phyloP scores from a whole-genome alignment of 2,113 vertebrate species.

The Dolichallabes microphthalmus region DNA sequence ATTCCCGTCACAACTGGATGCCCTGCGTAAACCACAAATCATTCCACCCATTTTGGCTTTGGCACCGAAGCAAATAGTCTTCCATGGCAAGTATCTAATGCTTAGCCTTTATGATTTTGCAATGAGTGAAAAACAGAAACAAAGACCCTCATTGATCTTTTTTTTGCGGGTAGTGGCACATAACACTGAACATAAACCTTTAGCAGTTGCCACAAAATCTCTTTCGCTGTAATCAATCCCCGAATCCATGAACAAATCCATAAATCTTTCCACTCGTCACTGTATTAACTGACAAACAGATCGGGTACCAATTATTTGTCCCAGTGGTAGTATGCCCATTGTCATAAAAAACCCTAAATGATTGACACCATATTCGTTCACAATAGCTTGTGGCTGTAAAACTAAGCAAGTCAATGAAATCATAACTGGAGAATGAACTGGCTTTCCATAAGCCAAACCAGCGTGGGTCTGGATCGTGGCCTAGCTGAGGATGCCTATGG shows the following conservation, averaged over 20 bases:
- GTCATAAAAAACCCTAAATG: slow-evolving; percentile 6
- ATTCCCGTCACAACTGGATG: slow-evolving; percentile 47
- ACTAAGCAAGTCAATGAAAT: not conserved
- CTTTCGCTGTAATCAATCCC: not conserved
- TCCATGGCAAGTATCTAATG: not conserved
- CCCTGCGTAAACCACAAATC: slow-evolving; percentile 32
- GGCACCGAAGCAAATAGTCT: slow-evolving; percentile 9
- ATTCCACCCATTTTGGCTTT: slow-evolving; percentile 38
- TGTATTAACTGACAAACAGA: not conserved
- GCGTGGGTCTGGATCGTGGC: slow-evolving; percentile 17
- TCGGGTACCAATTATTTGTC: slow-evolving; percentile 1
- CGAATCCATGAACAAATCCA: not conserved
- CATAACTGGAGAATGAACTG: not conserved
- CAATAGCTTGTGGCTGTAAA: not conserved
- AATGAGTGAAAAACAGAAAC: not conserved
- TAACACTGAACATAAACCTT: not conserved
- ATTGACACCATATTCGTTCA: not conserved
- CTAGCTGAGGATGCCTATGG: slow-evolving; percentile 1
- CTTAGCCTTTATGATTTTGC: slow-evolving; percentile 1
- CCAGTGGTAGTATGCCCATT: not conserved
- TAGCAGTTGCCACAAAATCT: not conserved
- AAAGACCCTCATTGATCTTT: slow-evolving; percentile 18
- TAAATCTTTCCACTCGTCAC: not conserved
- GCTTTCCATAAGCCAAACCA: slow-evolving; percentile 11
- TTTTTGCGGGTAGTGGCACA: slow-evolving; percentile 23